Evolutionary conservation across 2,888 invertebrate species (phyloP).

Genomic region (Heteromyza rotundicornis): DNA sequence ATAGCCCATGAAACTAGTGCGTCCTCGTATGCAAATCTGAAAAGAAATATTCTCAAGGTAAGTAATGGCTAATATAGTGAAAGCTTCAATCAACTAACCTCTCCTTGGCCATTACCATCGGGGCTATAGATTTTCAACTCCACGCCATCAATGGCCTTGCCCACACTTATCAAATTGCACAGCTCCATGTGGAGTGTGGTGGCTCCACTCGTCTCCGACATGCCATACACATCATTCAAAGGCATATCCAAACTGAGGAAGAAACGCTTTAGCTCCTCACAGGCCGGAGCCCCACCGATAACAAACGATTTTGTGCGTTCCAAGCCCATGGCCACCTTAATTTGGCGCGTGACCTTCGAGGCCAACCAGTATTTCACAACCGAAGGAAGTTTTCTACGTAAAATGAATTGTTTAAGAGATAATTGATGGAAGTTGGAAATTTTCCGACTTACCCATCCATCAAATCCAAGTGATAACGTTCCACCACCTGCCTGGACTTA

Average conservation of each 20-base stretch:
- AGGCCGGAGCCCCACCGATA: constrained; percentile 84
- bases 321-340: constrained; percentile 79
- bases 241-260: constrained; percentile 85
- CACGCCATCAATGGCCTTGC: constrained; percentile 71
- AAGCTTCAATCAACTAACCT: constrained; percentile 54
- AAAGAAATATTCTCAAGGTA: constrained; percentile 8
- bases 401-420: not conserved
- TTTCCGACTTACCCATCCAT: constrained; percentile 65
- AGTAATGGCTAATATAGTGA: too few relatives aligned
- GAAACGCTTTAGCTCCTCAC: constrained; percentile 79
- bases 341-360: constrained; percentile 74
- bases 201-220: constrained; percentile 87
- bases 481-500: constrained; percentile 71
- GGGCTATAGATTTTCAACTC: constrained; percentile 73
- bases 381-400: constrained; percentile 29
- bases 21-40: constrained; percentile 75
- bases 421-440: not conserved
- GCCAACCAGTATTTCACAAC: constrained; percentile 48
- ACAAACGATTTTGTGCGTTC: constrained; percentile 71
- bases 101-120: constrained; percentile 78
- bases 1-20: constrained; percentile 90
- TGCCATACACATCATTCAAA: constrained; percentile 83
- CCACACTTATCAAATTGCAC: constrained; percentile 71
- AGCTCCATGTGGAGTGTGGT: constrained; percentile 61
- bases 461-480: constrained; percentile 66